Evolutionary conservation across 2,113 vertebrate species (phyloP).

Genomic region (Tilapia sparmanii): DNA sequence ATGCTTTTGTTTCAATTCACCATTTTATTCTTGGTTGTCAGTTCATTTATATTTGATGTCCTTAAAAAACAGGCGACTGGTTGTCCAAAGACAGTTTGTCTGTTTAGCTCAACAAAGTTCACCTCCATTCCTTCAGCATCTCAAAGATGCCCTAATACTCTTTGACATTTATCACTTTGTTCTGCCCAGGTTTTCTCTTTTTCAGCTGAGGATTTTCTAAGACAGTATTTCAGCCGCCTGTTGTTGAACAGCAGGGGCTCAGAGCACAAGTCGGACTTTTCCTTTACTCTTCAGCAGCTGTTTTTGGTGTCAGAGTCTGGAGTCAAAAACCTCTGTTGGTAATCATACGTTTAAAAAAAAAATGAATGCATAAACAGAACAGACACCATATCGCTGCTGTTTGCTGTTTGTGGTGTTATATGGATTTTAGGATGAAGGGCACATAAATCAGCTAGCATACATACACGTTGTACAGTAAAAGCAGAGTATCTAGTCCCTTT

Average conservation of each 20-base stretch:
- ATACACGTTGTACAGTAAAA: neutral
- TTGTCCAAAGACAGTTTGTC: neutral
- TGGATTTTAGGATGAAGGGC: neutral
- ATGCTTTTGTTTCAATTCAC: neutral
- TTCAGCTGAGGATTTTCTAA: neutral
- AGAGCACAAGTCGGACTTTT: neutral
- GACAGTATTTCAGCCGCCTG: neutral
- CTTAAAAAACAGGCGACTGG: neutral
- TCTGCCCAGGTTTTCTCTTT: neutral
- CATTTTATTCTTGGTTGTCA: neutral
- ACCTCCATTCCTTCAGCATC: neutral
- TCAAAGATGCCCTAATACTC: neutral
- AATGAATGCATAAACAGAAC: neutral
- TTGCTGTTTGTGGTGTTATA: neutral
- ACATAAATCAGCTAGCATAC: neutral
- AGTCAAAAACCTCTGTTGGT: neutral
- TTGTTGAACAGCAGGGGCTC: neutral
- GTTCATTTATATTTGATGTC: neutral
- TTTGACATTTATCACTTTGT: neutral
- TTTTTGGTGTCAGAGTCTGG: neutral
- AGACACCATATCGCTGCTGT: neutral
- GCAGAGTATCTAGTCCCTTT: neutral
- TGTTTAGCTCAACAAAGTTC: neutral
- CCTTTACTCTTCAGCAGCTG: neutral
- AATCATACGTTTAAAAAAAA: neutral